A percentile compares a stretch with the other conserved stretches of the same genome.
Conservation (phyloP, 2,888 invertebrate genomes). For the Malacosoma neustria region DNA sequence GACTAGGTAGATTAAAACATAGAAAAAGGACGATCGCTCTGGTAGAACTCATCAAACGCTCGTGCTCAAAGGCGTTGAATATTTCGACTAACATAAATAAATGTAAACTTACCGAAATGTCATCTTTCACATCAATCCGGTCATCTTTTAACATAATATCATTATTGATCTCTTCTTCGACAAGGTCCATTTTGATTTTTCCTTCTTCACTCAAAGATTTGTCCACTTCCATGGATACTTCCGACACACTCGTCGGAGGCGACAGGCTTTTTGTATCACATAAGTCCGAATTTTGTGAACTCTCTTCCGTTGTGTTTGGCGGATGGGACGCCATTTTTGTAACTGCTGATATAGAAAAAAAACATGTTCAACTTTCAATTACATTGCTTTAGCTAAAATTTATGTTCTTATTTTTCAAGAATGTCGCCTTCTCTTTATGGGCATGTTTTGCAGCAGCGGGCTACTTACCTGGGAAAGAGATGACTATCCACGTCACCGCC, state of each 20-base stretch:
- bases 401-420: too few relatives aligned
- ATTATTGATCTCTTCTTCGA: conserved; percentile 19
- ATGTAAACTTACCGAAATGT: conserved; percentile 22
- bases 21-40: too few relatives aligned
- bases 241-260: conserved; percentile 48
- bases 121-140: conserved; percentile 19
- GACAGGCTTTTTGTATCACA: conserved; percentile 50
- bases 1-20: too few relatives aligned
- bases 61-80: too few relatives aligned
- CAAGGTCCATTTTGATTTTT: conserved; percentile 24
- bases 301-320: conserved; percentile 47
- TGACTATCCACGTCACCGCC: too few relatives aligned
- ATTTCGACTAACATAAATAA: neutral
- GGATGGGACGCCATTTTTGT: conserved; percentile 33
- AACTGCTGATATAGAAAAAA: conserved; percentile 20
- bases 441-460: too few relatives aligned
- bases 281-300: conserved; percentile 55
- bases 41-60: too few relatives aligned
- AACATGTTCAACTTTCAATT: too few relatives aligned
- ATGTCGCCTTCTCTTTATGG: too few relatives aligned
- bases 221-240: conserved; percentile 40
- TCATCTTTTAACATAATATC: conserved; percentile 6
- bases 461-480: too few relatives aligned
- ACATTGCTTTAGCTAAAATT: too few relatives aligned
- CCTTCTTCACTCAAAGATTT: conserved; percentile 10